Conservation (phyloP, 2,113 vertebrate species). For the Donacobius atricapilla region DNA sequence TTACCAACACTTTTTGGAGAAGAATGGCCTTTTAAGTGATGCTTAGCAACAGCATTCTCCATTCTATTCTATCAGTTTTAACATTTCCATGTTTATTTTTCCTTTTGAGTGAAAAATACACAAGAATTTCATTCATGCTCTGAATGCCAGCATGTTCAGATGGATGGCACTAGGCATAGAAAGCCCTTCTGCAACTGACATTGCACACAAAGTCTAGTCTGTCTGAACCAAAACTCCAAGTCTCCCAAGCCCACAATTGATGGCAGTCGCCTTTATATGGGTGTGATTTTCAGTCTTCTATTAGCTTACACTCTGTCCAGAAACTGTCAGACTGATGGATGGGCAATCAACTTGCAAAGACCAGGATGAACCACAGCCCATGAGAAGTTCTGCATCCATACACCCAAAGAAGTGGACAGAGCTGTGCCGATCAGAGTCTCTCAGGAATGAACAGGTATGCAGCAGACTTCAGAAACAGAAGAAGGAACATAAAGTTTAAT, state of each 20-base stretch:
- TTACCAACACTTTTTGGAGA: constrained; percentile 14
- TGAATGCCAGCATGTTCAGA: not conserved
- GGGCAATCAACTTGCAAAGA: not conserved
- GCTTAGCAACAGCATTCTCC: constrained; percentile 22
- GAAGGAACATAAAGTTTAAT: not conserved
- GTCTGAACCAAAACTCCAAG: not conserved
- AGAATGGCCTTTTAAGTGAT: constrained; percentile 30
- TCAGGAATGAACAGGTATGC: not conserved
- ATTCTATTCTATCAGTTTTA: constrained; percentile 8
- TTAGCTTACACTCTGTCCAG: not conserved
- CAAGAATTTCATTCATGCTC: not conserved
- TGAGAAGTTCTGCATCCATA: not conserved
- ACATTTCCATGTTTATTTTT: not conserved
- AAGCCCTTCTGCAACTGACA: not conserved
- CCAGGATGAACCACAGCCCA: not conserved
- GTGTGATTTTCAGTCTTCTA: not conserved
- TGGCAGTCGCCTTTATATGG: not conserved
- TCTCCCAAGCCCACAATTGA: not conserved
- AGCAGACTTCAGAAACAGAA: not conserved
- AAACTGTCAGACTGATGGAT: not conserved
- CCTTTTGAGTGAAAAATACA: not conserved
- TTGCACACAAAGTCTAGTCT: not conserved
- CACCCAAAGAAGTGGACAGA: not conserved
- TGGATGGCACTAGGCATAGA: not conserved
- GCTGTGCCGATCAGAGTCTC: not conserved